A percentile compares a stretch with the other conserved stretches of the same genome.
phyloP scores from a whole-genome alignment of 2,113 vertebrate species.

The Catharus fuscescens region DNA sequence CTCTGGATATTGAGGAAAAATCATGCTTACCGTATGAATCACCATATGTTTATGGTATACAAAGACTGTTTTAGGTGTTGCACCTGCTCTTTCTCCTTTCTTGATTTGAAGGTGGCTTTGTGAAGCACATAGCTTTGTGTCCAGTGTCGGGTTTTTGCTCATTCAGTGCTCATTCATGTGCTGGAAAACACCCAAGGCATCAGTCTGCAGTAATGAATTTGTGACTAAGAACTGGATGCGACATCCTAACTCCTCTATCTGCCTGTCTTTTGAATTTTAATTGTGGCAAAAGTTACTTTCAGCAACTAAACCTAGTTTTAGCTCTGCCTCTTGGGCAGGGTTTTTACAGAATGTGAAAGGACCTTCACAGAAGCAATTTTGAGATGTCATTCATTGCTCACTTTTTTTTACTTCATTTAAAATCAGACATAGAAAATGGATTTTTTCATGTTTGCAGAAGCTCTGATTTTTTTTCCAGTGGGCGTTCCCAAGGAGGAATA shows the following conservation, averaged over 20 bases:
- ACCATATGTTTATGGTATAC: accelerated
- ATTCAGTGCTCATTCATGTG: not conserved
- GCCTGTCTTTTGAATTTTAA: not conserved
- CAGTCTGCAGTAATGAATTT: not conserved
- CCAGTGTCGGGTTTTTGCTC: not conserved
- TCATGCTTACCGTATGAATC: not conserved
- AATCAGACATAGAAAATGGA: not conserved
- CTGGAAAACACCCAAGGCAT: not conserved
- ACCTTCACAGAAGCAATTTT: not conserved
- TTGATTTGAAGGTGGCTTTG: not conserved
- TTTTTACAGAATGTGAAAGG: not conserved
- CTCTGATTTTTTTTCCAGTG: not conserved
- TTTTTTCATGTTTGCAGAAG: not conserved
- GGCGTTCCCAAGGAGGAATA: not conserved
- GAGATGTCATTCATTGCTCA: not conserved
- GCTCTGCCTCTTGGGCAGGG: not conserved
- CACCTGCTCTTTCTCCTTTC: not conserved
- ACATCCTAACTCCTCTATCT: not conserved
- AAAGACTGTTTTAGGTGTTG: not conserved
- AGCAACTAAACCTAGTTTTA: not conserved
- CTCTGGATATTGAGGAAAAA: not conserved
- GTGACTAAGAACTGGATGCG: not conserved
- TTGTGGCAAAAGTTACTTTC: not conserved
- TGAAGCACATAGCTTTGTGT: not conserved
- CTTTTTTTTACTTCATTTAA: not conserved